phyloP scores from a whole-genome alignment of 2,113 vertebrate species.

The Hystrix cristata region DNA sequence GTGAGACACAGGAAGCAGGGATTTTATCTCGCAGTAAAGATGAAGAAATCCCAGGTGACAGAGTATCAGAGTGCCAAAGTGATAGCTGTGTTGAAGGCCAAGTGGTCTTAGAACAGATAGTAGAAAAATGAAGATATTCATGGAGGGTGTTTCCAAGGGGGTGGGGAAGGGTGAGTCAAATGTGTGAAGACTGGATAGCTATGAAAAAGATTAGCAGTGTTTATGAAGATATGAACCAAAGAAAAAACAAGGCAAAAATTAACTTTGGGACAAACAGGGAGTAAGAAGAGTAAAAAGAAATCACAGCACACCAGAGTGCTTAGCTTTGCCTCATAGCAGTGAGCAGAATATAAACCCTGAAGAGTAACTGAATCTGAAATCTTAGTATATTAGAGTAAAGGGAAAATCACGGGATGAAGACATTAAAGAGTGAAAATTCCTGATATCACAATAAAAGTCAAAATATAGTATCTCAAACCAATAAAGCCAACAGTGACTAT shows the following conservation, averaged over 20 bases:
- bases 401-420: background rate
- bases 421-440: background rate
- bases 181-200: background rate
- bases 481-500: background rate
- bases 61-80: background rate
- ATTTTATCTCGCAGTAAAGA: background rate
- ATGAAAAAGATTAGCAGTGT: background rate
- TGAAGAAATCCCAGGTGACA: too few species aligned
- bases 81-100: background rate
- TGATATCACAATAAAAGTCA: background rate
- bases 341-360: background rate
- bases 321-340: background rate
- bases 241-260: background rate
- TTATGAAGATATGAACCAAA: background rate
- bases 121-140: background rate
- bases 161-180: background rate
- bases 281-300: background rate
- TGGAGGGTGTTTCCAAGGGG: background rate
- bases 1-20: background rate
- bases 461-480: background rate
- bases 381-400: background rate
- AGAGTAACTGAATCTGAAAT: background rate
- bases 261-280: background rate
- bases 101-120: background rate
- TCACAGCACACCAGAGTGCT: accelerated